Evolutionary conservation across 2,797 vertebrate species (phyloP), one percentile per base, ranked within the genome.

Genomic region (Centroberyx gerrardi): DNA sequence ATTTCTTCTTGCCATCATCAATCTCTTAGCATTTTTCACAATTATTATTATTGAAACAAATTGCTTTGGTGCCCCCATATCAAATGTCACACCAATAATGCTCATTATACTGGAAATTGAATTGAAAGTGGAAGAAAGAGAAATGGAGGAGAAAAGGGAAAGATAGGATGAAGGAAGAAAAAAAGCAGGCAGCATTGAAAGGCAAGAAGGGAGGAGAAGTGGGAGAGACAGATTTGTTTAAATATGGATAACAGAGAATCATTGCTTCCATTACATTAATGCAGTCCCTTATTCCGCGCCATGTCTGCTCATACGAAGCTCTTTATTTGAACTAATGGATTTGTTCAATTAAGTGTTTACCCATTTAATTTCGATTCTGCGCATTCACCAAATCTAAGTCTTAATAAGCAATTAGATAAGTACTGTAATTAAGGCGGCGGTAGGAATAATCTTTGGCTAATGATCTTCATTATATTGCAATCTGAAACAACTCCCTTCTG

Each of bases 281-380:
- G 60, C 46, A 6, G 68, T 62, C 36, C 70, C 75, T 69, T 66
- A 82, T 68, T 85, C 68, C 52, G 44, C 53, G n/a, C 71, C 49
- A 81, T 67, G 75, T 81, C 82, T 74, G 49, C 88, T 84, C 73
- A 29, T 74, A 80, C 62, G 74, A 84, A 86, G 79, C 78, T 86
- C 85, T 78, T 88, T 83, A 90, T 90, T 86, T 72, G 64, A 89
- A 87, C 87, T 86, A 93, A 94, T 92, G 88, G 84, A 92, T 89
- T 91, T 90, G 86, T 92, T 92, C 85, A 91, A 91, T 93, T 90
- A 91, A 80, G 78, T 91, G 90, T 91, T 92, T 92, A 90, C 83
- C 68, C 82, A 81, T 90, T 92, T 87, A 72, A 92, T 87, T 88
- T 86, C 64, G 83, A 84, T 88, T 86, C 73, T 70, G 84, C 78